Percentiles rank a stretch among this genome's conserved stretches.
These are phyloP conservation scores for Labeo rohita DNA, from an alignment of 2,113 vertebrate species.

Conservation along the genomic window DNA sequence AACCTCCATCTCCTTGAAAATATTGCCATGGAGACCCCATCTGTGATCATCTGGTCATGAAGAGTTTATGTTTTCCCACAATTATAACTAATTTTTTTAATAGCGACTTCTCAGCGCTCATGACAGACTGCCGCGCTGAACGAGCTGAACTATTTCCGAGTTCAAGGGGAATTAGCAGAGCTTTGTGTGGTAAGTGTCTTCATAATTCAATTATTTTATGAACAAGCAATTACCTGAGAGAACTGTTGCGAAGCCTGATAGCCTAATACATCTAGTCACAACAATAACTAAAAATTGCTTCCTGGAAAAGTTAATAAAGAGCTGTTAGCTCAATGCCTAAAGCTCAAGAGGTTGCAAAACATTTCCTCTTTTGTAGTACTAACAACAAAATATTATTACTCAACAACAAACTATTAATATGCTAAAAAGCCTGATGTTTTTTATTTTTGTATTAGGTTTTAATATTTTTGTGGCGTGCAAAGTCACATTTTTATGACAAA, in stretches of 20 bases:
- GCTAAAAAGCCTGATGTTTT: neutral
- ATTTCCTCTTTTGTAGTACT: neutral
- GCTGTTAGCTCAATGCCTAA: neutral
- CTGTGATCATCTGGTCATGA: conserved; percentile 54
- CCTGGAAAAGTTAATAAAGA: neutral
- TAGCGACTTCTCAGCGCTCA: conserved; percentile 53
- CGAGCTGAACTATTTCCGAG: conserved; percentile 47
- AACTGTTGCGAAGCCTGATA: conserved; percentile 29
- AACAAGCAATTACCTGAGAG: conserved; percentile 38
- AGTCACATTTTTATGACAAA: no score
- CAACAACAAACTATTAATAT: neutral
- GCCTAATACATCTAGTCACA: conserved; percentile 17
- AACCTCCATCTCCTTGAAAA: conserved; percentile 53
- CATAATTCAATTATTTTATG: conserved; percentile 57
- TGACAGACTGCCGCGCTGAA: conserved; percentile 51
- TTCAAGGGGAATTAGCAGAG: conserved; percentile 52
- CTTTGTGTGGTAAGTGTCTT: conserved; percentile 53
- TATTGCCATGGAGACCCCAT: conserved; percentile 46
- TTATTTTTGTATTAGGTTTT: neutral
- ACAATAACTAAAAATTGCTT: conserved; percentile 28
- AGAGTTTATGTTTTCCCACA: conserved; percentile 60
- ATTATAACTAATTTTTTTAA: conserved; percentile 62
- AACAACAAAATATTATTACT: neutral
- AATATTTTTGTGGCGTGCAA: no score
- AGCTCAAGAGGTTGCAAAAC: neutral